phyloP scores from a whole-genome alignment of 2,797 vertebrate species.

The Macrochelys suwanniensis region DNA sequence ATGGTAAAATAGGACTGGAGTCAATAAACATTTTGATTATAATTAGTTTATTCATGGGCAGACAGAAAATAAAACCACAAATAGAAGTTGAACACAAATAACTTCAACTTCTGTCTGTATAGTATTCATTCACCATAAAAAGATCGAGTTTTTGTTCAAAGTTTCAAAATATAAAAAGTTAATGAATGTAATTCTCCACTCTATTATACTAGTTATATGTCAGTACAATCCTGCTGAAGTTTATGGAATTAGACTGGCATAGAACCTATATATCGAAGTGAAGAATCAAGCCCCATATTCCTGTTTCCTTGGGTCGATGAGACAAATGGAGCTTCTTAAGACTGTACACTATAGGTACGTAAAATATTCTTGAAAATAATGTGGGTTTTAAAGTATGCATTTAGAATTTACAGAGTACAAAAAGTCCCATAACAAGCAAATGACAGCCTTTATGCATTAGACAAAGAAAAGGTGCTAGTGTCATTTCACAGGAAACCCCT shows the following conservation, averaged over 20 bases:
- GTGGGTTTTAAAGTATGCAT: neutral
- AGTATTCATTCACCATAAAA: neutral
- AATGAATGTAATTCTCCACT: neutral
- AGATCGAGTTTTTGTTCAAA: neutral
- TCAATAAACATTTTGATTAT: neutral
- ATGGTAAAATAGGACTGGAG: neutral
- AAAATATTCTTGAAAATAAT: neutral
- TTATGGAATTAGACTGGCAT: neutral
- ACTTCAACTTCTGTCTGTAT: neutral
- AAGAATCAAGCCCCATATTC: neutral
- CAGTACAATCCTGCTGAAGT: neutral
- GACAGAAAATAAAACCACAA: neutral
- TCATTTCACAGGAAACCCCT: neutral
- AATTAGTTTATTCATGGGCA: neutral
- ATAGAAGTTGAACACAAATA: neutral
- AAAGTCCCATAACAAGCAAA: neutral
- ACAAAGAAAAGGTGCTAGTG: neutral
- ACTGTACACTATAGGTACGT: neutral
- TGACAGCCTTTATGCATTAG: neutral
- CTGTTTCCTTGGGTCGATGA: neutral
- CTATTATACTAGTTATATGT: neutral
- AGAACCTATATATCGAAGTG: neutral
- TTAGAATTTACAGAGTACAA: neutral
- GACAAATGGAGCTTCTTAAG: neutral
- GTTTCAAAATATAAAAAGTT: neutral